A percentile compares a stretch with the other conserved stretches of the same genome.
Conservation (phyloP, 2,113 vertebrate species). For the Leptobrachium leishanense region DNA sequence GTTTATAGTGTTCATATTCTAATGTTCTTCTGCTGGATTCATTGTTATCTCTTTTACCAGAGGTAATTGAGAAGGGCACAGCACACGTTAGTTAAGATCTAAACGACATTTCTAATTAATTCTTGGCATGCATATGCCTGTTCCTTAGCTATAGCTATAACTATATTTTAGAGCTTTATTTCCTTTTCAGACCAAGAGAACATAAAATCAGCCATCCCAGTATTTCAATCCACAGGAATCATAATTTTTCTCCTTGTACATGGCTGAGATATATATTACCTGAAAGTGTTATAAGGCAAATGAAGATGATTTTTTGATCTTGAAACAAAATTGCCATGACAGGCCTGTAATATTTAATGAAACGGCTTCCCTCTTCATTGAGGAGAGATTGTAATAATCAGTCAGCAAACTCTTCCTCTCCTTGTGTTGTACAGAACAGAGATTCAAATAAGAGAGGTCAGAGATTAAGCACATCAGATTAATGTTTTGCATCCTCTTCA, state of each 20-base stretch:
- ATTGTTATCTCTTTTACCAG: constrained; percentile 17
- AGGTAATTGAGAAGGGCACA: constrained; percentile 39
- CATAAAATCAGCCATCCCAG: not conserved
- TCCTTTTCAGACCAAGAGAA: not conserved
- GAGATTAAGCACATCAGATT: constrained; percentile 57
- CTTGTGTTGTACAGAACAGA: constrained; percentile 44
- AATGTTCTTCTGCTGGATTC: constrained; percentile 10
- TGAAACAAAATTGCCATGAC: constrained; percentile 17
- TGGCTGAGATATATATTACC: constrained; percentile 15
- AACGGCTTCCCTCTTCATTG: constrained; percentile 23
- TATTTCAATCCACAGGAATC: not conserved
- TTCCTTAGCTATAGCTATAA: not conserved
- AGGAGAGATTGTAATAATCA: constrained; percentile 37
- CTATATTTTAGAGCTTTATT: constrained; percentile 2
- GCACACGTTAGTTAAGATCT: constrained; percentile 41
- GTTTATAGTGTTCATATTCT: constrained; percentile 2
- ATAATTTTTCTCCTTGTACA: constrained; percentile 10
- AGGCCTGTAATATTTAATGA: not conserved
- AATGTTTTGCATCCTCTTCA: constrained; percentile 52
- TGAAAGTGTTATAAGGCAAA: constrained; percentile 24
- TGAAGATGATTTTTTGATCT: constrained; percentile 39
- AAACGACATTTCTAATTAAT: constrained; percentile 36
- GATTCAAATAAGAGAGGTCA: constrained; percentile 52
- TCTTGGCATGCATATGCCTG: not conserved
- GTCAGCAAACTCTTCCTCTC: constrained; percentile 48